Percentiles rank a stretch among this genome's conserved stretches.
Evolutionary conservation across 2,113 vertebrate genomes (phyloP).

Genomic region (Neogobius melanostomus): DNA sequence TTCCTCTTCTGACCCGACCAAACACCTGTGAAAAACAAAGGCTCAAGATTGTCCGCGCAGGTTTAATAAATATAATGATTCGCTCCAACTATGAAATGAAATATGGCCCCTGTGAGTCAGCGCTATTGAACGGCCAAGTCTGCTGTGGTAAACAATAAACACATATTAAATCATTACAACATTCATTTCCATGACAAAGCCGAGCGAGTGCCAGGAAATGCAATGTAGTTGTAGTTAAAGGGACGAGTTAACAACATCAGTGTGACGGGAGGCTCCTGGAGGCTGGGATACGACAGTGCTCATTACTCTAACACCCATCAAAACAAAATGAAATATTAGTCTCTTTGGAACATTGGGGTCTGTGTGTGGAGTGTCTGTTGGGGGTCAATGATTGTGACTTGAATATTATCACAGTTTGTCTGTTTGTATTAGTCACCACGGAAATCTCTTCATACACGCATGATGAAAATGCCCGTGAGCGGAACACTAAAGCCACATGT

Average conservation of each 20-base stretch:
- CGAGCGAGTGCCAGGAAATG: background rate
- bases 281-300: background rate
- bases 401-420: background rate
- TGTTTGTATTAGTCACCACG: background rate
- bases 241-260: slow-evolving; percentile 11
- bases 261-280: background rate
- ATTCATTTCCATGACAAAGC: slow-evolving; percentile 12
- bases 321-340: slow-evolving; percentile 3
- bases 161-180: slow-evolving; percentile 47
- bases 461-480: background rate
- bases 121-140: slow-evolving; percentile 37
- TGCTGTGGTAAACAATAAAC: slow-evolving; percentile 27
- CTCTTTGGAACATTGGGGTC: background rate
- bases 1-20: background rate
- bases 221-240: slow-evolving; percentile 3
- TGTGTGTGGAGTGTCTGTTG: background rate
- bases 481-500: no score
- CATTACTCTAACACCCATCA: slow-evolving; percentile 3
- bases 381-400: background rate
- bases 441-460: background rate
- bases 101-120: slow-evolving; percentile 33
- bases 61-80: slow-evolving; percentile 5
- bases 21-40: background rate
- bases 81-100: background rate
- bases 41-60: background rate